Conservation (phyloP, 2,113 vertebrate genomes). For the Gallinago undulata region DNA sequence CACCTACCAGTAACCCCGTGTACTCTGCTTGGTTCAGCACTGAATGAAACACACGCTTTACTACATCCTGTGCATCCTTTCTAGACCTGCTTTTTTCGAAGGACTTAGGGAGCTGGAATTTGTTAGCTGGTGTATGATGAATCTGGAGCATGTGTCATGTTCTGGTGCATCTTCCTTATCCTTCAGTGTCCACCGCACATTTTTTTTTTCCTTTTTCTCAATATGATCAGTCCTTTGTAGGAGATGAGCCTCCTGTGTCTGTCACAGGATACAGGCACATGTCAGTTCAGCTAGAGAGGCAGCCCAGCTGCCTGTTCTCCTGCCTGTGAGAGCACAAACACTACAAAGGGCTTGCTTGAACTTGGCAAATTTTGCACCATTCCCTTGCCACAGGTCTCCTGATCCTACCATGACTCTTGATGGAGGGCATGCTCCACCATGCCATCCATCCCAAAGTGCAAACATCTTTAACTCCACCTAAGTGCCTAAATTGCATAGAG, state of each 20-base stretch:
- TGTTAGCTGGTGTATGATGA: neutral
- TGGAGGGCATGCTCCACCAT: neutral
- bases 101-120: neutral
- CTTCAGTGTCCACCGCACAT: neutral
- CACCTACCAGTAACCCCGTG: accelerated
- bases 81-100: neutral
- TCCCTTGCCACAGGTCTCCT: neutral
- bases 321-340: accelerated
- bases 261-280: neutral
- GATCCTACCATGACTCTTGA: neutral
- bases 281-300: neutral
- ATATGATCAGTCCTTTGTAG: neutral
- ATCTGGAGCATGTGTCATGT: neutral
- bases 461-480: neutral
- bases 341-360: neutral
- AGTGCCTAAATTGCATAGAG: neutral
- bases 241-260: neutral
- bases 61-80: neutral
- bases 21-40: neutral
- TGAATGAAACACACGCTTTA: neutral
- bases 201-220: neutral
- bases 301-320: neutral
- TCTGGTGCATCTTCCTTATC: neutral
- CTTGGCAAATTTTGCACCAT: neutral
- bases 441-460: neutral